Evolutionary conservation across 2,113 vertebrate species (phyloP).

Genomic region (Leptocoma aspasia): DNA sequence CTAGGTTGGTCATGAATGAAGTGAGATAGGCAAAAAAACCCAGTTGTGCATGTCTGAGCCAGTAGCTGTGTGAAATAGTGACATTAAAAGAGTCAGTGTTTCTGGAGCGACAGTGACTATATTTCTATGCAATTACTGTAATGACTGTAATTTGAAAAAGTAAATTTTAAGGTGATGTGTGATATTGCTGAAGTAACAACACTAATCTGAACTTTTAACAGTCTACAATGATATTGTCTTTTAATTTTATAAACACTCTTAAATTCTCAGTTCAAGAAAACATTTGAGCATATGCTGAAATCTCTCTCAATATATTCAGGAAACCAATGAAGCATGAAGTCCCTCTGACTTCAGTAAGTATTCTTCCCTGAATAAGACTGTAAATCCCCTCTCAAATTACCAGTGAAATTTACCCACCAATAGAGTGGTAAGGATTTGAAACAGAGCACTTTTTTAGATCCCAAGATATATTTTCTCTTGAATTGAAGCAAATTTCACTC

Average conservation of each 20-base stretch:
- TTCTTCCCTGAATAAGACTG: not conserved
- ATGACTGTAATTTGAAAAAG: not conserved
- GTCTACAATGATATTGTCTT: not conserved
- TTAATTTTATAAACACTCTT: slow-evolving; percentile 11
- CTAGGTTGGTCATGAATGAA: not conserved
- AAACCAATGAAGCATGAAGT: not conserved
- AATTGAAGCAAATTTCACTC: not conserved
- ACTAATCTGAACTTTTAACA: not conserved
- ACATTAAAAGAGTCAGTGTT: not conserved
- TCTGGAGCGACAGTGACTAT: not conserved
- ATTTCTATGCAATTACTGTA: not conserved
- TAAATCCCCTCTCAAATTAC: not conserved
- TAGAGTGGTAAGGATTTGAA: not conserved
- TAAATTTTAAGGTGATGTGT: not conserved
- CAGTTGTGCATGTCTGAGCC: not conserved
- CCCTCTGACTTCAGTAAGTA: not conserved
- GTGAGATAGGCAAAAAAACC: not conserved
- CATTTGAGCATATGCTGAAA: not conserved
- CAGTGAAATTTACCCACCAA: not conserved
- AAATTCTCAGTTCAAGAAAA: not conserved
- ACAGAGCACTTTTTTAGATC: not conserved
- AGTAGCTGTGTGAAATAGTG: not conserved
- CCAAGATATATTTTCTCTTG: not conserved
- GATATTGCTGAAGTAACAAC: not conserved
- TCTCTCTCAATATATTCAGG: not conserved